Base-by-base conservation (phyloP, 53 echinoderm and acorn worm species). In the Holothuria scabra region DNA sequence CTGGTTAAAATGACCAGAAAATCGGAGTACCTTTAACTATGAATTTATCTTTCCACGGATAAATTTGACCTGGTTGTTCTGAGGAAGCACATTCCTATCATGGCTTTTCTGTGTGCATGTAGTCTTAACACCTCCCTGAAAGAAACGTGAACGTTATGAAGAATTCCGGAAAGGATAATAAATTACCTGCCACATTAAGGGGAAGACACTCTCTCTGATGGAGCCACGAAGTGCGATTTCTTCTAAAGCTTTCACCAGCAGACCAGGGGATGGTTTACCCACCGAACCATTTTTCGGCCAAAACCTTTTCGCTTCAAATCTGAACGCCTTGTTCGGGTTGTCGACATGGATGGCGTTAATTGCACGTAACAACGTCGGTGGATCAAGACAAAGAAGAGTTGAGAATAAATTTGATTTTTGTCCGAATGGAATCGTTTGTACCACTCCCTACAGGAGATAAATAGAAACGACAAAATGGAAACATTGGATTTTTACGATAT, bases 221-320 rank as follows among this genome's bases (percentile, higher is more conserved):
- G 85, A 85, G 5, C 97, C 97, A 38, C 88, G 84, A 7, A 94
- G 88, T 8, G 94, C 92, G 2, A 97, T 84, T 56, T 97, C 97
- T 65, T 97, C 97, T 12, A 97, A 67, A 14, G 94, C 97, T 60
- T 90, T 92, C 5, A 97, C 97, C 22, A 97, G 87, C 5, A 92
- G 66, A 33, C 86, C 65, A 12, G 97, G 94, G 35, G 90, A 86
- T 9, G 97, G 97, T 70, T 93, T 91, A 75, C 74, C 89, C 14
- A 60, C 79, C 37, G 75, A 72, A 12, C 80, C 79, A 0, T 69
- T 74, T 46, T 96, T 96, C 23, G 97, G 97, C 97, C 97, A 97
- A 86, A 97, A 97, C 24, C 92, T 69, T 62, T 93, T 93, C 28
- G 90, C 84, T 76, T 97, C 90, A 65, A 97, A 97, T 21, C 90